Evolutionary conservation across 2,888 invertebrate species (phyloP).

Genomic region (Ormyrus pomaceus): DNA sequence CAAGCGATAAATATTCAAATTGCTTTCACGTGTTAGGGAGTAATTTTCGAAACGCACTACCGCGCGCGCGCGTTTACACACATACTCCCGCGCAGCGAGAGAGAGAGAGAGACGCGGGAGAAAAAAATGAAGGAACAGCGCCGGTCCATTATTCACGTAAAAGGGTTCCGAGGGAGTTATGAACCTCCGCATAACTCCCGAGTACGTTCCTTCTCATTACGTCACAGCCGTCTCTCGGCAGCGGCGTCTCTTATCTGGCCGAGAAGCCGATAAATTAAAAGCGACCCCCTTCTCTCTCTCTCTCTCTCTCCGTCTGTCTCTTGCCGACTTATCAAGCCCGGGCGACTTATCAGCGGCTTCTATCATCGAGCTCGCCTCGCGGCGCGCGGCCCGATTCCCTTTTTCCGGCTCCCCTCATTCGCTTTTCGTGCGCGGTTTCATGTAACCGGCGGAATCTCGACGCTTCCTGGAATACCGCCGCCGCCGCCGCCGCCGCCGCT

Average conservation of each 20-base stretch:
- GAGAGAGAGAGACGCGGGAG: neutral
- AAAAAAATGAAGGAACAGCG: conserved; percentile 3
- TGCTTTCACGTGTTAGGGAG: conserved; percentile 50
- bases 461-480: neutral
- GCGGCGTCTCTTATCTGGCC: conserved; percentile 17
- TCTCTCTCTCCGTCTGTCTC: neutral
- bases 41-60: conserved; percentile 34
- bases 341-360: conserved; percentile 3
- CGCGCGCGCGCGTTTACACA: neutral
- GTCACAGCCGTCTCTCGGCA: neutral
- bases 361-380: neutral
- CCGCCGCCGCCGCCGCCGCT: too few species aligned
- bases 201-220: neutral
- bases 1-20: conserved; percentile 56
- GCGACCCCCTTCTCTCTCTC: conserved; percentile 3
- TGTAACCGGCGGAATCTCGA: neutral
- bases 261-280: conserved; percentile 29
- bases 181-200: conserved; percentile 4
- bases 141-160: conserved; percentile 41
- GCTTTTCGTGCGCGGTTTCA: neutral
- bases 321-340: neutral
- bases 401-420: neutral
- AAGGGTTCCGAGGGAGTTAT: conserved; percentile 22
- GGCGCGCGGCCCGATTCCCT: neutral
- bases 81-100: neutral